phyloP scores from a whole-genome alignment of 2,888 invertebrate species.

The Candidula unifasciata region DNA sequence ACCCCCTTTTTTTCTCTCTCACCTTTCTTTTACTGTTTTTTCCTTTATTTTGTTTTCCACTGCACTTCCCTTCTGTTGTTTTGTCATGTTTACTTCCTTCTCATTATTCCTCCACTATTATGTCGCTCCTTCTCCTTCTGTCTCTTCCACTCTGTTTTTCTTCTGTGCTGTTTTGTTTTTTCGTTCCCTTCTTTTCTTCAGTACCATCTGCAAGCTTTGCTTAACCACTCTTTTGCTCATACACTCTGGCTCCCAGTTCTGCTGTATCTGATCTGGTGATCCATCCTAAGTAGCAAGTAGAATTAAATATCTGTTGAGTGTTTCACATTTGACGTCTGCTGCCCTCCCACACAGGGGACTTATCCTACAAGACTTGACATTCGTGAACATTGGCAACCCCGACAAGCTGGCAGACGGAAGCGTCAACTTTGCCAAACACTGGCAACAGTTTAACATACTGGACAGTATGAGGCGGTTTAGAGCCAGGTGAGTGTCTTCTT shows the following conservation, averaged over 20 bases:
- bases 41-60: not conserved
- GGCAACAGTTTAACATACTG: slow-evolving; percentile 98
- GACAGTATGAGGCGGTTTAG: slow-evolving; percentile 99
- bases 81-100: not conserved
- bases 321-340: not conserved
- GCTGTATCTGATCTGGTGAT: no score
- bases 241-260: no score
- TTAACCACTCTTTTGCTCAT: no score
- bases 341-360: slow-evolving; percentile 86
- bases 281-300: no score
- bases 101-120: not conserved
- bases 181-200: not conserved
- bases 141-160: not conserved
- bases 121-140: not conserved
- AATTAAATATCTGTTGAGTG: no score
- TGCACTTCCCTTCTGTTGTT: not conserved
- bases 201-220: no score
- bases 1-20: not conserved
- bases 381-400: slow-evolving; percentile 97
- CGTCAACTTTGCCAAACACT: slow-evolving; percentile 91
- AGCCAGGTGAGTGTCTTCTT: slow-evolving; percentile 86
- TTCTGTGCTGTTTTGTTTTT: not conserved
- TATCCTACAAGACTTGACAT: slow-evolving; percentile 98
- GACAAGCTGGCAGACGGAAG: slow-evolving; percentile 89
- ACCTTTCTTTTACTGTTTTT: not conserved